Base-by-base conservation (phyloP, 2,888 invertebrate species). In the Orgyia antiqua region DNA sequence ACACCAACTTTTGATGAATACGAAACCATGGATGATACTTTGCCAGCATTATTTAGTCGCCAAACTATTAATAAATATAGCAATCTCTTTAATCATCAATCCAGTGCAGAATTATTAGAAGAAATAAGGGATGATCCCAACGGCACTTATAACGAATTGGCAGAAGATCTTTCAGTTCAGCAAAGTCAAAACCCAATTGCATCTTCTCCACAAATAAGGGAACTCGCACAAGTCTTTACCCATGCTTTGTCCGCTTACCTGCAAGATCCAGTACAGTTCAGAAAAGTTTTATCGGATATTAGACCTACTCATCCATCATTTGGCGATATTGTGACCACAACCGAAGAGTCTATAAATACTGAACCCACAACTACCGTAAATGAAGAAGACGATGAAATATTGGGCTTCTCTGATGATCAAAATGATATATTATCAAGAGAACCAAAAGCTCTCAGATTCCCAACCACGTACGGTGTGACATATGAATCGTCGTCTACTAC, bases 171-270 rank as follows among this genome's bases (percentile, higher is more conserved):
- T 6, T 86, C 89, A 24, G 74, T 89, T 31, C 88, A 91, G 56
- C 89, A 93, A 69, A 87, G 92, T 52, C 88, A 90, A 56, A 89
- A 89, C 11, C 89, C 91, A 0, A 67, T 92, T 4, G 88, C 89
- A 7, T 84, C 70, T 17, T 87, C 74, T 41, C 88, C 93, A n/a
- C 88, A 92, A 69, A 89, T 94, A 0, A 87, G 94, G 29, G 93
- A 94, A 68, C 70, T 95, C 3, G 95, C 95, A 0, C 92, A 93
- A 71, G 93, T 95, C 2, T 95, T 95, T 54, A 94, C 94, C 0
- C 91, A 94, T 57, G 95, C 94, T 0, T 71, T 95, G 9, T 92
- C 93, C 1, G 93, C 93, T 0, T 95, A 95, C 50, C 79, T 95
- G 3, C 92, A 94, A 68, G 92, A 95, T 68, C 95, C 95, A 1